Conservation (phyloP, 2,113 vertebrate species). For the Castor canadensis region DNA sequence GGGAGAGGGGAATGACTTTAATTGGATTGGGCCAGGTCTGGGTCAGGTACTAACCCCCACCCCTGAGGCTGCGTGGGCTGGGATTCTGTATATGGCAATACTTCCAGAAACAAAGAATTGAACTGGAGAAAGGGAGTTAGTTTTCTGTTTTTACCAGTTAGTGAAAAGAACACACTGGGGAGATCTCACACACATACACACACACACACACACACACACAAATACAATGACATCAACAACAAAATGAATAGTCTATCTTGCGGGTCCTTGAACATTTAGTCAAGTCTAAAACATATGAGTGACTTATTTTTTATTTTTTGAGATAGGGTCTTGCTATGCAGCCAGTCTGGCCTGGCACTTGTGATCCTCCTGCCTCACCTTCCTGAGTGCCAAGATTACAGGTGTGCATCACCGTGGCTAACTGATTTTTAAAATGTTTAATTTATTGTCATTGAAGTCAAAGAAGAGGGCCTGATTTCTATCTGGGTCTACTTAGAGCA, state of each 20-base stretch:
- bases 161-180: neutral
- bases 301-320: no score
- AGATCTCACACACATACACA: neutral
- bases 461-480: neutral
- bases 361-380: no score
- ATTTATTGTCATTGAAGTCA: neutral
- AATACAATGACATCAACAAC: no score
- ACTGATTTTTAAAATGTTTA: neutral
- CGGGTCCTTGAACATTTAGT: no score
- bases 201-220: neutral
- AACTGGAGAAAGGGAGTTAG: neutral
- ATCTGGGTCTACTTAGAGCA: neutral
- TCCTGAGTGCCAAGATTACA: no score
- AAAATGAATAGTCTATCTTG: no score
- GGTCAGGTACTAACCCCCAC: neutral
- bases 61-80: neutral
- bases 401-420: no score
- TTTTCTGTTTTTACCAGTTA: neutral
- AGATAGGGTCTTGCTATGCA: no score
- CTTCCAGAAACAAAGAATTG: neutral
- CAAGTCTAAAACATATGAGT: no score
- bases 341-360: no score
- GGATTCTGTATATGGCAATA: neutral
- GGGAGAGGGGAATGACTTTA: neutral
- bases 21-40: neutral